Percentiles rank a stretch among this genome's conserved stretches.
phyloP scores from a whole-genome alignment of 2,113 vertebrate species.

The Neodontobutis hainanensis region DNA sequence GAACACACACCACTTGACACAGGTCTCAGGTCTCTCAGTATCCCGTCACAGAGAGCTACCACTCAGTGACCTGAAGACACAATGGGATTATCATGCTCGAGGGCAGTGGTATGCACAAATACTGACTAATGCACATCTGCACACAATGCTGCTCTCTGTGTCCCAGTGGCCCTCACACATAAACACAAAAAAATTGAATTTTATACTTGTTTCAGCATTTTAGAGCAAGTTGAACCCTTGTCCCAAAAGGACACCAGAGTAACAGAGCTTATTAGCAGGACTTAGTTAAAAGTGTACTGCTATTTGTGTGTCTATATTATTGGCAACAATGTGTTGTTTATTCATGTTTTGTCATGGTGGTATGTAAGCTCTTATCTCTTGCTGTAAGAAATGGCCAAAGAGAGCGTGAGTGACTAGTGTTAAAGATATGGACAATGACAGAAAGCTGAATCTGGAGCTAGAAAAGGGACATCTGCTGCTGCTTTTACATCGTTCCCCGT shows the following conservation, averaged over 20 bases:
- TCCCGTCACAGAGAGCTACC: constrained; percentile 27
- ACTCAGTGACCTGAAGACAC: constrained; percentile 38
- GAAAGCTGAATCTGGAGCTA: not conserved
- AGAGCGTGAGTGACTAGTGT: constrained; percentile 6
- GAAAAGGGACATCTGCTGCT: too few relatives aligned
- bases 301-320: constrained; percentile 12
- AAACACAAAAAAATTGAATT: constrained; percentile 8
- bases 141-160: not conserved
- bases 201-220: constrained; percentile 47
- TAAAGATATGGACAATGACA: not conserved
- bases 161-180: constrained; percentile 11
- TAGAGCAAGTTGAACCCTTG: constrained; percentile 15
- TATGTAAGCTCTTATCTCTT: not conserved
- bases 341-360: constrained; percentile 8
- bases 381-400: not conserved
- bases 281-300: not conserved
- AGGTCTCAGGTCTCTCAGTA: too few relatives aligned
- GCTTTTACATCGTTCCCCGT: not conserved
- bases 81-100: constrained; percentile 30
- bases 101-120: constrained; percentile 18
- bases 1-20: too few relatives aligned
- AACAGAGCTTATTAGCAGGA: constrained; percentile 20
- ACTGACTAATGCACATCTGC: constrained; percentile 6
- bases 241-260: constrained; percentile 6
- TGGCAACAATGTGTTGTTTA: constrained; percentile 14